These are phyloP conservation scores for Tympanuchus pallidicinctus DNA, from an alignment of 2,113 vertebrate species.

Conservation along the genomic window DNA sequence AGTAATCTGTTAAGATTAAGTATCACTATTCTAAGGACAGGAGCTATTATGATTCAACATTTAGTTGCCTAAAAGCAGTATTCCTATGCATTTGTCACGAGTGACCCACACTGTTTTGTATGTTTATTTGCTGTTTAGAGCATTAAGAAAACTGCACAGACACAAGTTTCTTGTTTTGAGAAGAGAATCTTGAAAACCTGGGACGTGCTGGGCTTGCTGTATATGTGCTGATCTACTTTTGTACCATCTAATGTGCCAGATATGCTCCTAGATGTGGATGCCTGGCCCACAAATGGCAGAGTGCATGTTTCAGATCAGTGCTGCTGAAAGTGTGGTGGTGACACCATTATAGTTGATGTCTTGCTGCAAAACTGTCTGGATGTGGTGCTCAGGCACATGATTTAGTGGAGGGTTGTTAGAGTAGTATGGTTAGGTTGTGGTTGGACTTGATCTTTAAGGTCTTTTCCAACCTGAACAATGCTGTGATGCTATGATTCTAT, in stretches of 20 bases:
- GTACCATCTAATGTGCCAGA: too few relatives aligned
- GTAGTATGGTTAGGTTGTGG: too few relatives aligned
- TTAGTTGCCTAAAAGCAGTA: not conserved
- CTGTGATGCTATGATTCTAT: too few relatives aligned
- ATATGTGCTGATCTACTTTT: not conserved
- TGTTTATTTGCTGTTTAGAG: not conserved
- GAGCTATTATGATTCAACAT: not conserved
- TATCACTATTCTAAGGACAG: not conserved
- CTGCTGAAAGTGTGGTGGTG: not conserved
- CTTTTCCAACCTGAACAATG: too few relatives aligned
- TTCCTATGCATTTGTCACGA: rapidly evolving
- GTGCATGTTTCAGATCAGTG: too few relatives aligned
- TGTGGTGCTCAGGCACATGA: too few relatives aligned
- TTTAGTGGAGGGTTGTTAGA: too few relatives aligned
- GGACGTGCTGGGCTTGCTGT: not conserved
- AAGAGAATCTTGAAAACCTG: not conserved
- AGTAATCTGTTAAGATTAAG: not conserved
- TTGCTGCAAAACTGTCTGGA: not conserved
- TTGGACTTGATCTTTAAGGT: too few relatives aligned
- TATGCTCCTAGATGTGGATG: too few relatives aligned
- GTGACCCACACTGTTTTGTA: not conserved
- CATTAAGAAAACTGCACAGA: not conserved
- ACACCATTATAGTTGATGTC: not conserved
- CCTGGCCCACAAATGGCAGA: rapidly evolving
- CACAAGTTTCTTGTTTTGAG: not conserved